Base-by-base conservation (phyloP, 2,113 vertebrate genomes). In the Burhinus oedicnemus region DNA sequence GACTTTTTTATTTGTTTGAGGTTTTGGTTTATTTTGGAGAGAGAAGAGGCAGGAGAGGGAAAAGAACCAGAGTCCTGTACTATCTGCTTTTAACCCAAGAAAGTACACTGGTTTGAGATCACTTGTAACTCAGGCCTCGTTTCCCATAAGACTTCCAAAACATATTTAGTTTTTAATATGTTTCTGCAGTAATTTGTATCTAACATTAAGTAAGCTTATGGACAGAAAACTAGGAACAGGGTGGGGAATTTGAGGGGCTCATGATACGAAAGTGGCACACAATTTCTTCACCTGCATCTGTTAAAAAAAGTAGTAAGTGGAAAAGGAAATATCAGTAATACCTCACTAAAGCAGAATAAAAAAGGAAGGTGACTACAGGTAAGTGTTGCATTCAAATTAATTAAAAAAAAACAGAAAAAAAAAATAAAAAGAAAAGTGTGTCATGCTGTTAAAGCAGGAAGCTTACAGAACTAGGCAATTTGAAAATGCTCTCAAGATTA, bases 1-100 rank as follows among this genome's bases (percentile, higher is more conserved):
- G 5, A 0, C 1, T 25, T 49, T 47, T 30, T 17, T 10, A 3
- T 7, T 65, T 55, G 34, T 42, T 34, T 38, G 54, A 26, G 4
- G 17, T 40, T 12, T 26, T 29, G 9, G 23, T 14, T 29, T 40
- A 38, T 22, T 75, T 54, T 29, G 14, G 17, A 30, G 6, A 58
- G 12, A 27, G 26, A 55, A 58, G 29, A 49, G 6, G 29, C 16
- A 64, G 10, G 18, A 84, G 32, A 72, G 15, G 21, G 32, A 34
- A 47, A 38, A 72, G 27, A 9, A 54, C 10, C 30, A 51, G 8
- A 51, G 32, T 23, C n/a, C 40, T 34, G 19, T 42, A 52, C 10
- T 8, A 27, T 23, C 42, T 55, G n/a, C 47, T 40, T 42, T 55
- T 49, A 34, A 70, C 12, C 22, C 36, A 14, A 32, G 25, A 22